A percentile compares a stretch with the other conserved stretches of the same genome.
These are phyloP conservation scores for Protomyctophum bolini DNA, from an alignment of 2,113 vertebrate genomes.

Conservation along the genomic window DNA sequence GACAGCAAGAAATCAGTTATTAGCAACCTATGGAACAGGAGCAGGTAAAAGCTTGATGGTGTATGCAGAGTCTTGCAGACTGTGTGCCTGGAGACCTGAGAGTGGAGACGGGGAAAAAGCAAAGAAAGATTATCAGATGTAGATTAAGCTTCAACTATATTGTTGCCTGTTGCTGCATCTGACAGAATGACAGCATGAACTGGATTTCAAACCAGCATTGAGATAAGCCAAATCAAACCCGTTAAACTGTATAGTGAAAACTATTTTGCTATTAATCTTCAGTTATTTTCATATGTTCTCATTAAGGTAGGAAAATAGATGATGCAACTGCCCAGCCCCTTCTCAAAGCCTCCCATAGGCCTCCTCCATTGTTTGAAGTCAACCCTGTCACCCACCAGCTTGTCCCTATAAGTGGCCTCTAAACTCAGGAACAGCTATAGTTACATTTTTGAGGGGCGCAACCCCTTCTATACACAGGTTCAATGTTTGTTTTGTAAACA, in stretches of 20 bases:
- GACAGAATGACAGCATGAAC: constrained; percentile 8
- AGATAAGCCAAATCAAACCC: too few relatives aligned
- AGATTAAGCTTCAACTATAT: constrained; percentile 7
- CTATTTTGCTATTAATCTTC: too few relatives aligned
- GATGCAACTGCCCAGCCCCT: constrained; percentile 3
- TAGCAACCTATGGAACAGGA: constrained; percentile 33
- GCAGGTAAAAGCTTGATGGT: constrained; percentile 28
- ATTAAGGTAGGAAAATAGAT: not conserved
- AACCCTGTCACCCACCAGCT: constrained; percentile 6
- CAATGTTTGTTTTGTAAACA: too few relatives aligned
- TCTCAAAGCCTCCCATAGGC: not conserved
- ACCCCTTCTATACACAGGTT: too few relatives aligned
- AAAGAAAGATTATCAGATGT: constrained; percentile 24
- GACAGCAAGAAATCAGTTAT: constrained; percentile 39
- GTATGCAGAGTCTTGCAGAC: not conserved
- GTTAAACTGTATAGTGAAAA: too few relatives aligned
- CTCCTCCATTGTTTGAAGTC: constrained; percentile 8
- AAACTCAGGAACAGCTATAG: constrained; percentile 25
- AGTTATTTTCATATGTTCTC: not conserved
- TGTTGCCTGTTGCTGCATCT: constrained; percentile 19
- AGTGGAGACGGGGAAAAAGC: not conserved
- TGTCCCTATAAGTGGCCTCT: constrained; percentile 29
- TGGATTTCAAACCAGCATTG: not conserved
- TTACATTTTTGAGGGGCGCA: constrained; percentile 27
- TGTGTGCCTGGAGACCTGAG: constrained; percentile 12